Base-by-base conservation (phyloP, 2,113 vertebrate species). In the Tursiops truncatus region DNA sequence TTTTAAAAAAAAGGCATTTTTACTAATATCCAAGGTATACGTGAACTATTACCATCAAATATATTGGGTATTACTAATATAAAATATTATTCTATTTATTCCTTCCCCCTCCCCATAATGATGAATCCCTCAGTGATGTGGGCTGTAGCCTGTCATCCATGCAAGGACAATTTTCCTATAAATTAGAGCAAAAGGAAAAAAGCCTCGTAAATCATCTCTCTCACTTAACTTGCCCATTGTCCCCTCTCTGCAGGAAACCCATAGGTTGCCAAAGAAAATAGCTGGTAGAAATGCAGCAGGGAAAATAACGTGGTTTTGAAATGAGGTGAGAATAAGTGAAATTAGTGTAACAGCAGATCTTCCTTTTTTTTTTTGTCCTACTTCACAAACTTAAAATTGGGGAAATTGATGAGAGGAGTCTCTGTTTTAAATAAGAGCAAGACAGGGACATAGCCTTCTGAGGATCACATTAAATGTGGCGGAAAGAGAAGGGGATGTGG, bases 181-280 rank as follows among this genome's bases (percentile, higher is more conserved):
- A 98, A 98, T 97, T 98, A 98, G 94, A 97, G 96, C 17, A 84
- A 33, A 28, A 97, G 95, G 94, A 31, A 95, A 50, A 98, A 97
- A 97, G 91, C 84, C 70, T 94, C 88, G 82, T 79, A 93, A 70
- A 97, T 97, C 98, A 93, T 79, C 97, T 97, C 58, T 67, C 96
- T 98, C 91, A 88, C 95, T 77, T 97, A 98, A 97, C 90, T 97
- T 92, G 90, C 36, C 89, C 89, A 95, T 96, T 98, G 92, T 95
- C 86, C 96, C 93, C 94, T 97, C 97, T 96, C 98, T 28, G 96
- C 97, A 96, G 97, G 97, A 97, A 97, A 92, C 94, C 96, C 79
- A 97, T 94, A 98, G 95, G 96, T 97, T 97, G 88, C 50, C 83
- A 96, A 77, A 74, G 97, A 96, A 98, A 98, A 95, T 95, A 96